Percentiles rank a stretch among this genome's conserved stretches.
Evolutionary conservation across 2,888 invertebrate species (phyloP).

Genomic region (Tetrapedia diversipes): DNA sequence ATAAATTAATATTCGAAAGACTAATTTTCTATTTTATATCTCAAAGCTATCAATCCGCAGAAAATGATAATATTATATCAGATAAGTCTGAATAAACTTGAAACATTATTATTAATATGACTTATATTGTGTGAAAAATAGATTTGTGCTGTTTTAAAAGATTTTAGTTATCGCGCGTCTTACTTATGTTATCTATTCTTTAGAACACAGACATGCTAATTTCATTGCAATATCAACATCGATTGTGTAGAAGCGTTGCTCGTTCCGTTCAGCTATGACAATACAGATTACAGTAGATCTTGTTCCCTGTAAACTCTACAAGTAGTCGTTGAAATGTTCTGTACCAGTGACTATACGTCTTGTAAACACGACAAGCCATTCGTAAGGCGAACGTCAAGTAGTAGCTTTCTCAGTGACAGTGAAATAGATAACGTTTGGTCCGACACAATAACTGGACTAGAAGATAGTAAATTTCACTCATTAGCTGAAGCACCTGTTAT

Average conservation of each 20-base stretch:
- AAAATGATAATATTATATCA: too few species aligned
- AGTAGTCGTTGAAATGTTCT: constrained; percentile 26
- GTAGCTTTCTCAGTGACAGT: constrained; percentile 26
- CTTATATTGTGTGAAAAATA: too few species aligned
- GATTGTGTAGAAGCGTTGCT: neutral
- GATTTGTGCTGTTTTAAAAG: too few species aligned
- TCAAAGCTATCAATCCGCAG: too few species aligned
- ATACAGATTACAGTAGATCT: constrained; percentile 3
- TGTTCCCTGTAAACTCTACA: constrained; percentile 27
- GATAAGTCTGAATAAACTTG: too few species aligned
- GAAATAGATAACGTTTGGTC: constrained; percentile 36
- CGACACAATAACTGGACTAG: constrained; percentile 24
- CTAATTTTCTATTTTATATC: too few species aligned
- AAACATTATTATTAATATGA: too few species aligned
- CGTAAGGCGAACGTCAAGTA: constrained; percentile 38
- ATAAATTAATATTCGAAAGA: too few species aligned
- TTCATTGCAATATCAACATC: constrained; percentile 3
- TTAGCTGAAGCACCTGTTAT: neutral
- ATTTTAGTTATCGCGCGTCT: neutral
- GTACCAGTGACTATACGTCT: constrained; percentile 33
- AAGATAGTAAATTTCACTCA: constrained; percentile 38
- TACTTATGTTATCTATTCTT: neutral
- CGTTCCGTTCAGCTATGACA: neutral
- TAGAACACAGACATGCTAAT: neutral
- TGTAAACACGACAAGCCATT: constrained; percentile 35